Conservation (phyloP, 2,888 invertebrate species). For the Ectemnius lituratus region DNA sequence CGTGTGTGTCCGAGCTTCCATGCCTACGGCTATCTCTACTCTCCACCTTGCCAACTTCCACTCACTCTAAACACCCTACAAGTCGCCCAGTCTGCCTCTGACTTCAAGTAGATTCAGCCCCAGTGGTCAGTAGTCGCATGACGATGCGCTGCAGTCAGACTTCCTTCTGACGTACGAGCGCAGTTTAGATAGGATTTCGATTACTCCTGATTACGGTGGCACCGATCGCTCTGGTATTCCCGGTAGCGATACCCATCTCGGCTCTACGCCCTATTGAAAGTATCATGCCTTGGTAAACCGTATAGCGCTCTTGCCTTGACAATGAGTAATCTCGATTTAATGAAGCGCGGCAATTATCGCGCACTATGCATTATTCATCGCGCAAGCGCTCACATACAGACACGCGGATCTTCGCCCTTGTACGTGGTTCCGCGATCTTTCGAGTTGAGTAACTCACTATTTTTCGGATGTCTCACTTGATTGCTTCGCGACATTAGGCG, state of each 20-base stretch:
- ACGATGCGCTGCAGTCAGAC: not conserved
- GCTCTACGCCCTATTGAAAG: slow-evolving; percentile 23
- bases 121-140: not conserved
- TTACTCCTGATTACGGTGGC: not conserved
- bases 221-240: slow-evolving; percentile 19
- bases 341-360: slow-evolving; percentile 54
- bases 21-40: slow-evolving; percentile 20
- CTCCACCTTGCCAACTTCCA: slow-evolving; percentile 8
- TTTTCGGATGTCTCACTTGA: not conserved
- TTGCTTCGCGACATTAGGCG: not conserved
- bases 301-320: slow-evolving; percentile 32
- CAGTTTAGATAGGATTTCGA: slow-evolving; percentile 1
- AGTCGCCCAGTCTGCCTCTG: not conserved
- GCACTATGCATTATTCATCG: slow-evolving; percentile 50
- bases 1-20: slow-evolving; percentile 8
- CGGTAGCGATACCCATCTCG: slow-evolving; percentile 38
- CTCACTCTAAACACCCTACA: slow-evolving; percentile 21
- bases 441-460: not conserved
- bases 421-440: slow-evolving; percentile 13
- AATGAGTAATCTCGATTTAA: slow-evolving; percentile 50
- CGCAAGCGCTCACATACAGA: slow-evolving; percentile 30
- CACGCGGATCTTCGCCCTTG: slow-evolving; percentile 16
- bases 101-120: not conserved
- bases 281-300: slow-evolving; percentile 22
- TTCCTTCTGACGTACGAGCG: not conserved